These are phyloP conservation scores for Drosophila nigricruria DNA, from an alignment of 2,888 invertebrate genomes.

Conservation along the genomic window DNA sequence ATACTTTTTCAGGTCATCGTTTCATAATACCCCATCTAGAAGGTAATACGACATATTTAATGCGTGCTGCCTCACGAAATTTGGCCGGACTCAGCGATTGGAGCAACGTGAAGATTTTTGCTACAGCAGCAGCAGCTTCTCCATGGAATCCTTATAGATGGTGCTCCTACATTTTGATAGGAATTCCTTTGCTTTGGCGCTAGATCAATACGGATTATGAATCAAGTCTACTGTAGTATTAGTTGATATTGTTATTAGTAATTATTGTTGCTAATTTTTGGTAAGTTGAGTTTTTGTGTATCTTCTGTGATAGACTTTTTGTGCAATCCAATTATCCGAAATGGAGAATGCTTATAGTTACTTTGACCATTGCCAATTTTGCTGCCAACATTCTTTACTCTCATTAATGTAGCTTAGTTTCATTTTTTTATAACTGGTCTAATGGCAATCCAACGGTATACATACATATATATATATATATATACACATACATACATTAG, in stretches of 20 bases:
- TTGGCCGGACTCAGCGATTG: conserved; percentile 86
- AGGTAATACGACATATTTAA: conserved; percentile 86
- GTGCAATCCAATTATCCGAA: conserved; percentile 60
- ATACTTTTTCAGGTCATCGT: conserved; percentile 83
- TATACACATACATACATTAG: conserved; percentile 21
- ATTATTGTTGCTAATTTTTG: conserved; percentile 48
- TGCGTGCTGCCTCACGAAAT: conserved; percentile 87
- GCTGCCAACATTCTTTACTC: conserved; percentile 45
- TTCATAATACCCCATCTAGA: conserved; percentile 86
- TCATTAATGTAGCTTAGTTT: conserved; percentile 42
- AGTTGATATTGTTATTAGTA: conserved; percentile 42
- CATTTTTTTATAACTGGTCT: conserved; percentile 29
- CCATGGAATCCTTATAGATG: conserved; percentile 37
- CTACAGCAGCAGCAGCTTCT: conserved; percentile 77
- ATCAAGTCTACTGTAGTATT: conserved; percentile 33
- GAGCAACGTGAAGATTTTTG: conserved; percentile 83
- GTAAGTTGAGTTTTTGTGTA: conserved; percentile 50
- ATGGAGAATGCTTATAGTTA: conserved; percentile 29
- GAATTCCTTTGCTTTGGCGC: conserved; percentile 46
- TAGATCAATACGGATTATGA: conserved; percentile 28
- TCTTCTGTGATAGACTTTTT: conserved; percentile 75
- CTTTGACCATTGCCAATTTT: conserved; percentile 59
- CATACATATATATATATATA: conserved; percentile 10
- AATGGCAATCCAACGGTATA: conserved; percentile 28
- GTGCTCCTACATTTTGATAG: conserved; percentile 20